Evolutionary conservation across 2,888 invertebrate species (phyloP), one percentile per base, ranked within the genome.

Genomic region (Leptinotarsa rubiginosa): DNA sequence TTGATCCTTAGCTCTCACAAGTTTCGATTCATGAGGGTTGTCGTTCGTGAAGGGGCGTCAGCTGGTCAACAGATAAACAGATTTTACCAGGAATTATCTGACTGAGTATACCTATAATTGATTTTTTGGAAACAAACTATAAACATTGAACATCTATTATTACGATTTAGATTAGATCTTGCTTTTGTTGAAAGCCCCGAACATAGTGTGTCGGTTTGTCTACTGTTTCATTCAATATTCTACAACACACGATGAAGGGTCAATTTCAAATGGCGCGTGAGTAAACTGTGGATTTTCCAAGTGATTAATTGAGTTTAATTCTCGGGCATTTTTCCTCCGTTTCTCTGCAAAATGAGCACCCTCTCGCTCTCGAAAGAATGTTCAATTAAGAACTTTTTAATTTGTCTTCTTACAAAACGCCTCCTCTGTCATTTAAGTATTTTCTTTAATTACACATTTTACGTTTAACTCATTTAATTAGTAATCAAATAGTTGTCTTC

Each of bases 331-430:
- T 82, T 81, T 78, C 75, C 75, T 77, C 77, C 64, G 65, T 73
- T 69, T 71, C 77, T 16, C 69, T 69, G 56, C 68, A 52, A 54
- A 52, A 10, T 41, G 10, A 68, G 54, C 69, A 77, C 80, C 81
- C 78, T 80, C 78, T 50, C n/a, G 62, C 70, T 69, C 73, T 72
- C 72, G 77, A 81, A 84, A 83, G 83, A 83, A 83, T 83, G 82
- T 84, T 82, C 83, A 83, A 83, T 84, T 83, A 83, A 81, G 81
- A 83, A 82, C 83, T 84, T 84, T 83, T 84, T 83, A 83, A 83
- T 83, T 83, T 84, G 82, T 83, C 83, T 82, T 81, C 74, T 74
- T 77, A 77, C 77, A 49, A 68, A 66, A 76, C 77, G 77, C 75
- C 77, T 70, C 75, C 70, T 74, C 76, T 79, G 81, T 81, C 81